Evolutionary conservation across 2,797 vertebrate genomes (phyloP).

Genomic region (Gallirallus australis): DNA sequence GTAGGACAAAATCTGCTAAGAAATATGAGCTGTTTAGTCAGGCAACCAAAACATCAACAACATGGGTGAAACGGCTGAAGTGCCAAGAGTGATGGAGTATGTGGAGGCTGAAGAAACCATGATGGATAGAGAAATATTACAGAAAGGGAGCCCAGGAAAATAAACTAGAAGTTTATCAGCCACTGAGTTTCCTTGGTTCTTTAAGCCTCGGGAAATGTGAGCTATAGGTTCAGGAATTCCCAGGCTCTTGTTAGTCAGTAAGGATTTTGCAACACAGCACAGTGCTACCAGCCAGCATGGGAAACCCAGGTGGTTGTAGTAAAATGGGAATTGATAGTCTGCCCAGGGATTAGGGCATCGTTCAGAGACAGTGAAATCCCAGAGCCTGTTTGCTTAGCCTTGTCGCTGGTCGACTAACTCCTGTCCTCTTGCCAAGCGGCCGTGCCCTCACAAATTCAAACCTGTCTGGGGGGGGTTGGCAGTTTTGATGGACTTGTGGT

Average conservation of each 20-base stretch:
- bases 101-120: not conserved
- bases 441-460: not conserved
- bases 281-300: not conserved
- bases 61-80: not conserved
- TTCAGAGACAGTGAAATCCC: not conserved
- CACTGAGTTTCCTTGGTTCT: not conserved
- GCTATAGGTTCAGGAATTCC: not conserved
- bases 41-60: not conserved
- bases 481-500: not conserved
- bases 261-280: not conserved
- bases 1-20: not conserved
- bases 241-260: not conserved
- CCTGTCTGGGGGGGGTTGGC: fast-evolving
- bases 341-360: not conserved
- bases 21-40: not conserved
- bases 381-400: not conserved
- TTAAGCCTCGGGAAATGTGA: not conserved
- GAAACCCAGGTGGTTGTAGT: not conserved
- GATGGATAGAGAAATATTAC: not conserved
- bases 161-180: not conserved
- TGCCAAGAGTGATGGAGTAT: not conserved
- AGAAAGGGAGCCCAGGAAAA: not conserved
- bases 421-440: not conserved
- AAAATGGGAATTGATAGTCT: conserved; percentile 11
- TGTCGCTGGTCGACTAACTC: not conserved